Evolutionary conservation across 2,797 vertebrate genomes (phyloP).

Genomic region (Rhynchotus rufescens): DNA sequence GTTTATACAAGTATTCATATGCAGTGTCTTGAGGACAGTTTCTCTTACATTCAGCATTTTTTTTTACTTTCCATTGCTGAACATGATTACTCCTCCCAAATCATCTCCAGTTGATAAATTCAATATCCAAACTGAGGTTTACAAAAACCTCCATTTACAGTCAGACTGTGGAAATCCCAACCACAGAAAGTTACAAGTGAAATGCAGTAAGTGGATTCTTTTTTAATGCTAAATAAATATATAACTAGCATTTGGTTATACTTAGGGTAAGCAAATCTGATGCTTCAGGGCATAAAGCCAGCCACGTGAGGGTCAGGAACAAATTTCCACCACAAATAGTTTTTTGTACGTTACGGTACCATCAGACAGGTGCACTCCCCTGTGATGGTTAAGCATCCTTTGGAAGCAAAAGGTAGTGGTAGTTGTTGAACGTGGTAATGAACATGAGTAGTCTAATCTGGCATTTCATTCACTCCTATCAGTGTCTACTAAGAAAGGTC

Average conservation of each 20-base stretch:
- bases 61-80: neutral
- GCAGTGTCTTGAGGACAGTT: neutral
- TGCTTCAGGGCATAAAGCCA: neutral
- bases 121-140: conserved; percentile 6
- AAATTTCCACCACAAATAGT: neutral
- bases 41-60: neutral
- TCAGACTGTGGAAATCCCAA: neutral
- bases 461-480: neutral
- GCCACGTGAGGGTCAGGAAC: neutral
- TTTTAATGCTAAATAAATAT: neutral
- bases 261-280: conserved; percentile 19
- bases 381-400: neutral
- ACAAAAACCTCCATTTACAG: neutral
- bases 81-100: neutral
- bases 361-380: neutral
- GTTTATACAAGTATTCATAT: neutral
- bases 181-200: neutral
- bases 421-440: neutral
- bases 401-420: neutral
- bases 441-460: neutral
- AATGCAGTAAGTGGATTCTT: neutral
- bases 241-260: neutral
- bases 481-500: neutral
- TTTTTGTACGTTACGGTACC: neutral
- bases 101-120: neutral